These are phyloP conservation scores for Sclerurus mexicanus DNA, from an alignment of 2,113 vertebrate species.

Conservation along the genomic window DNA sequence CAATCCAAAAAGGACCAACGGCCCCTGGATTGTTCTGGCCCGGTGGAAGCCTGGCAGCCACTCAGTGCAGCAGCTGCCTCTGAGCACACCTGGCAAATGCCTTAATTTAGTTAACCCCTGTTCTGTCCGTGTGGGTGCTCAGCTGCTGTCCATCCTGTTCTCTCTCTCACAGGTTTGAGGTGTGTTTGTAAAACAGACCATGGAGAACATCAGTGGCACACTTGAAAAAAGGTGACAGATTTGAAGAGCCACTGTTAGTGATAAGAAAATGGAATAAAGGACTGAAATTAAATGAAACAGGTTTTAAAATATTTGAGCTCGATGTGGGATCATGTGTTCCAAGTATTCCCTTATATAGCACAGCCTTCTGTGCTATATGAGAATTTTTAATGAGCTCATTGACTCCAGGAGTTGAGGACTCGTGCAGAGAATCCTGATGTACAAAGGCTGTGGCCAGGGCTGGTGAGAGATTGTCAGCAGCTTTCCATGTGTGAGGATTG, in stretches of 20 bases:
- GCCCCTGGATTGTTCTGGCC: accelerated
- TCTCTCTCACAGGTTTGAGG: accelerated
- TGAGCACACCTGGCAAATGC: neutral
- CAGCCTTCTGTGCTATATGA: neutral
- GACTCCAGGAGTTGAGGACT: neutral
- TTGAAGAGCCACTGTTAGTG: neutral
- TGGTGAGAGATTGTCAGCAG: neutral
- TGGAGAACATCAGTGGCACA: neutral
- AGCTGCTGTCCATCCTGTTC: neutral
- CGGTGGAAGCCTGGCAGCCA: neutral
- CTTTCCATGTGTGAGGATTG: no score
- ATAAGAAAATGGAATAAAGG: neutral
- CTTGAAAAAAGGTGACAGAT: neutral
- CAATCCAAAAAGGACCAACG: neutral
- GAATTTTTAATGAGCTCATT: neutral
- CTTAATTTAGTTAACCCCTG: accelerated
- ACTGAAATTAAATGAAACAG: neutral
- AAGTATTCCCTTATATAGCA: neutral
- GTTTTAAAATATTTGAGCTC: neutral
- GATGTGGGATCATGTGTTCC: neutral
- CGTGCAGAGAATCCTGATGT: neutral
- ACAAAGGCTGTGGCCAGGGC: neutral
- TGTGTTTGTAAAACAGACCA: neutral
- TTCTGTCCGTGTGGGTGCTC: accelerated
- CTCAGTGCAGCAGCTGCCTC: neutral